Base-by-base conservation (phyloP, 1,140 invertebrate genomes). In the Hypsibius dujardini region DNA sequence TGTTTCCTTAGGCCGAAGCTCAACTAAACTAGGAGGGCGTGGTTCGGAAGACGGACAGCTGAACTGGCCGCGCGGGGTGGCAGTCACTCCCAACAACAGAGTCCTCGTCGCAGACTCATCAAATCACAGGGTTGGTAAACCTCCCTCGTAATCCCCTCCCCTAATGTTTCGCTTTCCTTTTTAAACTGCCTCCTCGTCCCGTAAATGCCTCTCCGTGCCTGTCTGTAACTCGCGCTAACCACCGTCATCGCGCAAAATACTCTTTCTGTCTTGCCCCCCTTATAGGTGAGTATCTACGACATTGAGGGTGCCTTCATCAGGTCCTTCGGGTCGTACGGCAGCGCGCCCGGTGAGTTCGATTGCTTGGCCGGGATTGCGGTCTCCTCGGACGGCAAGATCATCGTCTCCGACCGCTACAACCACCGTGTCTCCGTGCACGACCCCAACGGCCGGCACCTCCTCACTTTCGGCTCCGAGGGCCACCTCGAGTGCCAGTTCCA, bases 391-490 rank as follows among this genome's bases (percentile, higher is more conserved):
- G 92, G 92, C 47, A 92, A 96, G 77, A 93, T 90, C 78, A 94
- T 97, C 77, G 93, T 97, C 73, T 90, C 92, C 72, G 90, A 93
- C 80, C 84, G 91, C 77, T 96, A 96, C 80, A 98, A 98, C 81
- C 93, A 98, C 83, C 85, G 95, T 74, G 90, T 98, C 76, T 86
- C 95, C 85, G 87, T 98, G 69, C 90, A 98, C 78, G 92, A 97
- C 82, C 89, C 90, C 73, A 86, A 88, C 75, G 91, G 94, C 75
- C 83, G 88, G 73, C 96, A 95, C 80, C 81, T 96, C 69, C 83
- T 90, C 76, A 84, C 88, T 15, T 97, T 98, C 79, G 95, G 95
- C 67, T 89, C 86, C 76, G 92, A 95, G 81, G 94, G 92, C 46
- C 80, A 90, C 88, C 77, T 80, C 1, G 77, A 80, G 0, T 84